Percentiles rank a stretch among this genome's conserved stretches.
Evolutionary conservation across 2,113 vertebrate genomes (phyloP).

Genomic region (Trinectes maculatus): DNA sequence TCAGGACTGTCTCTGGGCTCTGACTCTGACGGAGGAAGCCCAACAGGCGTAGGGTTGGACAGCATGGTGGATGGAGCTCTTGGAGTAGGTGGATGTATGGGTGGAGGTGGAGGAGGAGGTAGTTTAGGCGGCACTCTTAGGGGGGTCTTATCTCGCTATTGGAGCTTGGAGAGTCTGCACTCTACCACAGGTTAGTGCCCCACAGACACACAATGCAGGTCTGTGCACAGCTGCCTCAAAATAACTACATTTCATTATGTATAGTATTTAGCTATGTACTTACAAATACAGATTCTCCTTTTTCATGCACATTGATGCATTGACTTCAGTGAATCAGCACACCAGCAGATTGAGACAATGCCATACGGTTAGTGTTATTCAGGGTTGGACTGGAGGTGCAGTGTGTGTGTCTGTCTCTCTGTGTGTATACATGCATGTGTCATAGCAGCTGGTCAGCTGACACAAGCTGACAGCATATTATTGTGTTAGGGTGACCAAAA

Average conservation of each 20-base stretch:
- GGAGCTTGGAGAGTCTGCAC: constrained; percentile 97
- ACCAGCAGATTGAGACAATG: constrained; percentile 16
- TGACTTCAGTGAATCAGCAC: neutral
- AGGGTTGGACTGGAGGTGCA: neutral
- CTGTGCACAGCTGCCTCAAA: neutral
- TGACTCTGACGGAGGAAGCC: constrained; percentile 91
- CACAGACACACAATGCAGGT: constrained; percentile 3
- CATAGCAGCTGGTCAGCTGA: constrained; percentile 24
- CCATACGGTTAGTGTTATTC: constrained; percentile 4
- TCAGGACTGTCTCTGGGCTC: constrained; percentile 90
- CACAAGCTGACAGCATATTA: constrained; percentile 19
- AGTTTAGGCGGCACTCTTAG: constrained; percentile 86
- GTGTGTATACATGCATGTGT: constrained; percentile 1
- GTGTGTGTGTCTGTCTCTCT: constrained; percentile 8
- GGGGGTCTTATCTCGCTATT: constrained; percentile 90
- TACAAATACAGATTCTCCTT: no score
- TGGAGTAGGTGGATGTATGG: constrained; percentile 81
- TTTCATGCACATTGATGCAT: neutral
- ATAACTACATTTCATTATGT: neutral
- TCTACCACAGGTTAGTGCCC: constrained; percentile 89
- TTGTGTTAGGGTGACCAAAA: constrained; percentile 45
- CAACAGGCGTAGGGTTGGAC: constrained; percentile 78
- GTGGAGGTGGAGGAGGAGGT: constrained; percentile 81
- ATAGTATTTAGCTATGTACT: no score
- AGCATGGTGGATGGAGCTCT: constrained; percentile 81